Percentiles rank a stretch among this genome's conserved stretches.
Conservation (phyloP, 2,797 vertebrate genomes). For the Tadarida brasiliensis region DNA sequence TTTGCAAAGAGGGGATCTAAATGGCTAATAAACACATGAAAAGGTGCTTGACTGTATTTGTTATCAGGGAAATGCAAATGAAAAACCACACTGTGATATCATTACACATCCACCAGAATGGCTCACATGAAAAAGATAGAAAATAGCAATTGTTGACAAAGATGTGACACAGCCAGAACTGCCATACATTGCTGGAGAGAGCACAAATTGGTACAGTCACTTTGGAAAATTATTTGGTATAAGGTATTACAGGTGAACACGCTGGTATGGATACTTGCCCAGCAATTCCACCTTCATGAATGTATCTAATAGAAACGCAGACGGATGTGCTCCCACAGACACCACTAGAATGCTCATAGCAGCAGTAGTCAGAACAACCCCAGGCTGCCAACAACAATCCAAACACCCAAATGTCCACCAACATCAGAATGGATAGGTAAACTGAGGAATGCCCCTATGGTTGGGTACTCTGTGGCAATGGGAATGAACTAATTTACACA, state of each 20-base stretch:
- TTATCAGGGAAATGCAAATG: conserved; percentile 72
- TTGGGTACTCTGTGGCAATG: background rate
- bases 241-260: background rate
- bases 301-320: background rate
- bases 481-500: background rate
- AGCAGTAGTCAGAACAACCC: background rate
- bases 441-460: background rate
- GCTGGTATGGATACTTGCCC: background rate
- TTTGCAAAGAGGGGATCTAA: conserved; percentile 31
- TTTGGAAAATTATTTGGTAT: background rate
- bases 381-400: background rate
- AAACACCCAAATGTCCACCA: background rate
- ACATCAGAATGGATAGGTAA: background rate
- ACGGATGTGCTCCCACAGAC: background rate
- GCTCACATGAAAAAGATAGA: background rate
- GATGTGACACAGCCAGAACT: background rate
- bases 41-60: conserved; percentile 5
- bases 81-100: conserved; percentile 61
- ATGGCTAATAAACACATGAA: conserved; percentile 4
- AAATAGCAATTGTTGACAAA: conserved; percentile 50
- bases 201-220: background rate
- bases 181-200: background rate
- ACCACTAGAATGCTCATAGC: background rate
- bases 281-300: background rate
- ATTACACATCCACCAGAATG: conserved; percentile 13